phyloP scores from a whole-genome alignment of 2,113 vertebrate species.

The Upupa epops region DNA sequence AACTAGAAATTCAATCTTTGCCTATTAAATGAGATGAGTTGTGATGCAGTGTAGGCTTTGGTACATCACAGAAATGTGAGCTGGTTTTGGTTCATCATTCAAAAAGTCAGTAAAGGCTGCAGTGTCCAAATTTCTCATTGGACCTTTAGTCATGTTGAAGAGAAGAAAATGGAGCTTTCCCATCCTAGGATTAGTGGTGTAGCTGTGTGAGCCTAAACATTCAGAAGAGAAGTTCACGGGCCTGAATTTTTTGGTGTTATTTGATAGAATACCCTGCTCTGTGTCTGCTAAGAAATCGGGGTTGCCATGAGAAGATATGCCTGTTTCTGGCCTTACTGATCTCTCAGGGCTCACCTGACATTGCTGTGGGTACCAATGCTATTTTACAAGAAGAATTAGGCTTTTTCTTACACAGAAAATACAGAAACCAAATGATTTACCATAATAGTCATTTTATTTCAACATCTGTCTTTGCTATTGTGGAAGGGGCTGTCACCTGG shows the following conservation, averaged over 20 bases:
- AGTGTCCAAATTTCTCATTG: neutral
- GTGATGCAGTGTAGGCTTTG: neutral
- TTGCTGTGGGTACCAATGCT: neutral
- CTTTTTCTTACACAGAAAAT: neutral
- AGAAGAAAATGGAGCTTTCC: neutral
- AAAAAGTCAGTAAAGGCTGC: neutral
- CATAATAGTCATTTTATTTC: neutral
- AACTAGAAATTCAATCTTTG: neutral
- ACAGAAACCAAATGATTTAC: neutral
- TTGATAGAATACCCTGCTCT: neutral
- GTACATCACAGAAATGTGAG: neutral
- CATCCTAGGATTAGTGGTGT: neutral
- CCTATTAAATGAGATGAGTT: neutral
- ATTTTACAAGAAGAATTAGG: neutral
- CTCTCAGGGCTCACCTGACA: neutral
- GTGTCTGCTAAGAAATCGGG: neutral
- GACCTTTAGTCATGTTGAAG: neutral
- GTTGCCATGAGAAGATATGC: neutral
- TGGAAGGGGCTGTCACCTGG: neutral
- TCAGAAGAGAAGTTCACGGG: neutral
- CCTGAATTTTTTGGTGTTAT: neutral
- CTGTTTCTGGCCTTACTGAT: neutral
- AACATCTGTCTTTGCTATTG: neutral
- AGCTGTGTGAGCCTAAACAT: neutral
- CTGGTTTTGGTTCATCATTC: neutral